A percentile compares a stretch with the other conserved stretches of the same genome.
These are phyloP conservation scores for Augochlorella aurata DNA, from an alignment of 2,888 invertebrate genomes.

Conservation along the genomic window DNA sequence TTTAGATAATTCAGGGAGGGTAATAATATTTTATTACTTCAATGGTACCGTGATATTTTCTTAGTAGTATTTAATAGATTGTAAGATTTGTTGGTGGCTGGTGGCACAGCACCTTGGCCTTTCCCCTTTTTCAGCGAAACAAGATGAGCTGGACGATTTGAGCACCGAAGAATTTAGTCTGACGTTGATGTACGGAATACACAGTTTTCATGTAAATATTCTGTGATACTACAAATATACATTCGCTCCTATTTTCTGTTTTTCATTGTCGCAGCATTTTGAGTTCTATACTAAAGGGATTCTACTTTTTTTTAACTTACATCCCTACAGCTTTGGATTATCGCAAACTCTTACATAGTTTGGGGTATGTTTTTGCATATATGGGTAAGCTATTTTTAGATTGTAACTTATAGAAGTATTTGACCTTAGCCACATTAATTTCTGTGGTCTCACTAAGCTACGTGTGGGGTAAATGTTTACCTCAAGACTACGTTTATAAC, in stretches of 20 bases:
- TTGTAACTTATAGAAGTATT: conserved; percentile 62
- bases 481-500: not conserved
- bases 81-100: conserved; percentile 70
- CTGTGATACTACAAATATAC: conserved; percentile 58
- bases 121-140: conserved; percentile 76
- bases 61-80: conserved; percentile 67
- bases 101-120: conserved; percentile 63
- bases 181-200: conserved; percentile 57
- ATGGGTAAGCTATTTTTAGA: conserved; percentile 75
- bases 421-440: conserved; percentile 15
- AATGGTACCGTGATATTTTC: conserved; percentile 43
- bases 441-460: conserved; percentile 18
- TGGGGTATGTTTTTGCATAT: conserved; percentile 68
- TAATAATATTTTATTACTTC: conserved; percentile 49
- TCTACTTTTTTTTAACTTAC: conserved; percentile 54
- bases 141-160: conserved; percentile 74
- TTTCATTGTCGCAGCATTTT: conserved; percentile 52
- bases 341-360: conserved; percentile 68
- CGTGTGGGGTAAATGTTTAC: conserved; percentile 13
- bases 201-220: conserved; percentile 73
- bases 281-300: conserved; percentile 51
- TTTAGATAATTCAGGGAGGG: conserved; percentile 57
- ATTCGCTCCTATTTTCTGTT: conserved; percentile 53
- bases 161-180: conserved; percentile 64
- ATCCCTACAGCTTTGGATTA: conserved; percentile 74